These are phyloP conservation scores for Jordanella pulchra DNA, from an alignment of 2,797 vertebrate genomes.

Conservation along the genomic window DNA sequence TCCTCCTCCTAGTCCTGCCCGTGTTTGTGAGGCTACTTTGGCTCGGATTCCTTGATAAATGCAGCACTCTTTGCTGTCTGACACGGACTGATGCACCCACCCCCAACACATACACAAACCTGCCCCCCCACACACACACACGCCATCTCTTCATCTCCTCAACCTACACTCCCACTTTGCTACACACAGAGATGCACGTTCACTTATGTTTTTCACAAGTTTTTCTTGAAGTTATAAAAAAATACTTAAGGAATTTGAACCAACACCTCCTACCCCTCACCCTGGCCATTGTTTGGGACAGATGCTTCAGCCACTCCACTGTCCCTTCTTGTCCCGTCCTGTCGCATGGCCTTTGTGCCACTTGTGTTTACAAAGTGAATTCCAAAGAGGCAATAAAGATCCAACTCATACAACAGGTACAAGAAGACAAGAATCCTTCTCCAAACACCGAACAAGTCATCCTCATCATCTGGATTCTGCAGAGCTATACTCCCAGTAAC, in stretches of 20 bases:
- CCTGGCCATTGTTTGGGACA: conserved; percentile 23
- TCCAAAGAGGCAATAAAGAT: conserved; percentile 70
- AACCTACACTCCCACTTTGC: conserved; percentile 51
- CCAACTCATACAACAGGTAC: conserved; percentile 54
- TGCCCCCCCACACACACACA: conserved; percentile 34
- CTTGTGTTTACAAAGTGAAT: conserved; percentile 74
- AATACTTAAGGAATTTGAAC: not conserved
- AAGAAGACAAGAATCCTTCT: conserved; percentile 73
- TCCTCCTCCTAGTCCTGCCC: conserved; percentile 53
- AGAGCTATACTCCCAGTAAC: conserved; percentile 59
- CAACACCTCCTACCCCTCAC: conserved; percentile 7
- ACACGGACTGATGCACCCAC: conserved; percentile 77
- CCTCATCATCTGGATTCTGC: conserved; percentile 48
- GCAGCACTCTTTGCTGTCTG: conserved; percentile 79
- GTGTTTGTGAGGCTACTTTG: conserved; percentile 74
- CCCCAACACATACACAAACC: conserved; percentile 55
- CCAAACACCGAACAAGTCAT: conserved; percentile 63
- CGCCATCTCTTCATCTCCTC: conserved; percentile 52
- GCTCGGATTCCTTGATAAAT: conserved; percentile 84
- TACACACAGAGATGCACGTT: conserved; percentile 40
- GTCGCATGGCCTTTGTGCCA: conserved; percentile 50
- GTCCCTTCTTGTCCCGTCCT: conserved; percentile 2
- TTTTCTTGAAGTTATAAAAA: conserved; percentile 5
- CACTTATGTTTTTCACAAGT: conserved; percentile 12
- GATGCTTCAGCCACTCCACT: conserved; percentile 49